Evolutionary conservation across 37 sponge, comb jelly and placozoan genomes (phyloP).

Genomic region (Hexactinellida sp.): DNA sequence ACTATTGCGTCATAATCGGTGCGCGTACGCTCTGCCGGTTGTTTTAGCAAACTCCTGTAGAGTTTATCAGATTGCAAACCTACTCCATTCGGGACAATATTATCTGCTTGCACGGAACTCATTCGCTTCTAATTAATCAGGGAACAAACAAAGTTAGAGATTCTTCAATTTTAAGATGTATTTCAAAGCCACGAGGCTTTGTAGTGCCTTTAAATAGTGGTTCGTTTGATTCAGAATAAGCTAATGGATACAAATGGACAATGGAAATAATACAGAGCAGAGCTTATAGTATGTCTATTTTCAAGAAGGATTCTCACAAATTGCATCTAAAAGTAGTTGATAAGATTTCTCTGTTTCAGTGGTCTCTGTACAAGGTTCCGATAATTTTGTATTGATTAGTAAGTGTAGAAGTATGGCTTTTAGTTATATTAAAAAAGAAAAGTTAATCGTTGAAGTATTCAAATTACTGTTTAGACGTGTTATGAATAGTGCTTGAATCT

Average conservation of each 20-base stretch:
- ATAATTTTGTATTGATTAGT: not conserved
- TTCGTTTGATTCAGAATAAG: not conserved
- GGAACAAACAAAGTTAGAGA: not conserved
- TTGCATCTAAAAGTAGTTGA: not conserved
- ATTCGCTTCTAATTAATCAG: not conserved
- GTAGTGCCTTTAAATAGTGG: not conserved
- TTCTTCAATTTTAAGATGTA: not conserved
- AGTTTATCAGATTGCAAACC: not conserved
- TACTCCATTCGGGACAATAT: not conserved
- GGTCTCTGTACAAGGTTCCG: not conserved
- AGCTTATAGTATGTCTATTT: not conserved
- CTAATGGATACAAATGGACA: too few relatives aligned
- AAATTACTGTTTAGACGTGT: not conserved
- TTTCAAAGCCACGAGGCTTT: not conserved
- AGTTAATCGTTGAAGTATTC: not conserved
- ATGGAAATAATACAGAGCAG: too few relatives aligned
- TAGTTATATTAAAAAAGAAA: not conserved
- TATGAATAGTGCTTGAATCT: not conserved
- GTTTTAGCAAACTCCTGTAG: not conserved
- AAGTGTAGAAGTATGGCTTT: not conserved
- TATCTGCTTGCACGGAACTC: not conserved
- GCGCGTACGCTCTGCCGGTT: not conserved
- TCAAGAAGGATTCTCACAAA: not conserved
- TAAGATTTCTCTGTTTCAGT: not conserved
- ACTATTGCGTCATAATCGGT: not conserved